Evolutionary conservation across 2,797 vertebrate species (phyloP).

Genomic region (Halcyon chelicuti): DNA sequence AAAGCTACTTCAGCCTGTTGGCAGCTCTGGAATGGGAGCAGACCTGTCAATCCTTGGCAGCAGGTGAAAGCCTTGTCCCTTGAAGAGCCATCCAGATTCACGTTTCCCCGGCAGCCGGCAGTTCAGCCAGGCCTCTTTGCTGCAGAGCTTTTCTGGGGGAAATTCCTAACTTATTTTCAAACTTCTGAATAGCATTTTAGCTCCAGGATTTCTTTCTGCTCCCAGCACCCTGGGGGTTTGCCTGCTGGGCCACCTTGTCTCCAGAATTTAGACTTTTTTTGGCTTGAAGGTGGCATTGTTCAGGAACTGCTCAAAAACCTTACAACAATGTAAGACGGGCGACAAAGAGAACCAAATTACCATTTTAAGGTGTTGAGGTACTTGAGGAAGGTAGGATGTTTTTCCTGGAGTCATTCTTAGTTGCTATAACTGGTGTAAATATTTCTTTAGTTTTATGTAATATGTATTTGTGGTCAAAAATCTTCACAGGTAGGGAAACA

Average conservation of each 20-base stretch:
- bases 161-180: slow-evolving; percentile 13
- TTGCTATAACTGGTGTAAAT: neutral
- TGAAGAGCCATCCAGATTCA: neutral
- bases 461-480: neutral
- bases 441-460: neutral
- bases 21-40: slow-evolving; percentile 32
- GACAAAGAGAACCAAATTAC: neutral
- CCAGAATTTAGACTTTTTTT: neutral
- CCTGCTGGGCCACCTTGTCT: neutral
- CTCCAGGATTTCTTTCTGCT: neutral
- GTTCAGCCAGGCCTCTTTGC: neutral
- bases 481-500: neutral
- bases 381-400: neutral
- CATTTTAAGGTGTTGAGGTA: neutral
- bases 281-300: neutral
- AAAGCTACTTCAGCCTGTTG: neutral
- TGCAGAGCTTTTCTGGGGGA: neutral
- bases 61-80: slow-evolving; percentile 19
- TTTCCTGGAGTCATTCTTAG: neutral
- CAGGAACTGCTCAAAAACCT: neutral
- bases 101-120: rapidly evolving
- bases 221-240: neutral
- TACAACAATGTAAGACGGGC: neutral
- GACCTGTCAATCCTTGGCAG: slow-evolving; percentile 38
- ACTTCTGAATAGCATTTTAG: slow-evolving; percentile 2